Evolutionary conservation across 2,797 vertebrate genomes (phyloP), one percentile per base, ranked within the genome.

Genomic region (Anableps anableps): DNA sequence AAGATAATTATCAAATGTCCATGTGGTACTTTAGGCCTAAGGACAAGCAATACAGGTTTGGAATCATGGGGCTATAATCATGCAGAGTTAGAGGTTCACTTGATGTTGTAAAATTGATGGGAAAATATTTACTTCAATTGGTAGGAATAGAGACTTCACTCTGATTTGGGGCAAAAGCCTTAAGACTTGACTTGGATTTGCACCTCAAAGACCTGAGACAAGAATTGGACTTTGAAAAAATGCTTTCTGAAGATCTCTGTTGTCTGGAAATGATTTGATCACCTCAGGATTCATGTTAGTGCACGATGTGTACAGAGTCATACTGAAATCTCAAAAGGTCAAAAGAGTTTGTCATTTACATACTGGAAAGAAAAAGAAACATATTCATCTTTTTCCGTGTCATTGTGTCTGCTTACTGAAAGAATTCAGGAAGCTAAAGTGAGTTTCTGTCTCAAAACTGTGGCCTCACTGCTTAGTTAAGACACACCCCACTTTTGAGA

Each of bases 271-370:
- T 16, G 21, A 4, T 21, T 31, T 14, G 19, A 21, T 38, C 62
- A 38, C 21, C 31, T 36, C 21, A 51, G 19, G 17, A 51, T 51
- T 17, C 50, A 51, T 66, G 19, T 38, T 36, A 38, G 10, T 21
- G 16, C 19, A 10, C 1, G 3, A 4, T 45, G 55, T 72, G 45
- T 48, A 19, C 38, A 47, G 45, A 1, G 26, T 8, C 38, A 84
- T 83, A 74, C 29, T 78, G 86, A 79, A 83, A 64, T 74, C 73
- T 55, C 58, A 55, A 79, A 88, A 78, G 79, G 34, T 66, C 31
- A 31, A 60, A 79, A 72, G 51, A 70, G 3, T 66, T 72, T 60
- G 23, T 85, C 75, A 81, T 77, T 80, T 71, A 72, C n/a, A 36
- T 41, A 73, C 83, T 64, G 58, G 77, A 74, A 73, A 76, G 77